Evolutionary conservation across 2,888 invertebrate genomes (phyloP).

Genomic region (Osedax frankpressi): DNA sequence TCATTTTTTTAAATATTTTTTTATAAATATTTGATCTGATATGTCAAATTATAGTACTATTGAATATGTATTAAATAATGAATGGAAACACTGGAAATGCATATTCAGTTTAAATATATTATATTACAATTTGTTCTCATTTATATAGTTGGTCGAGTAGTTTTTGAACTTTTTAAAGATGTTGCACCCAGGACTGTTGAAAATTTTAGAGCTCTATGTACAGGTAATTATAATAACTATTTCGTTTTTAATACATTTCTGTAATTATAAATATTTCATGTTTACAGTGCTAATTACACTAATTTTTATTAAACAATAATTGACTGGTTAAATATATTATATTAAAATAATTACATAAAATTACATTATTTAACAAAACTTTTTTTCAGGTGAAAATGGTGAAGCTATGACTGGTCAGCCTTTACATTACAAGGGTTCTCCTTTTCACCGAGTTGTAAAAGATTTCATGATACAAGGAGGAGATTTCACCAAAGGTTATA

Average conservation of each 20-base stretch:
- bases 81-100: too few species aligned
- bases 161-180: conserved; percentile 80
- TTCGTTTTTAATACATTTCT: neutral
- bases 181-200: conserved; percentile 79
- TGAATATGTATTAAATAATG: too few species aligned
- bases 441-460: conserved; percentile 78
- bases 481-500: conserved; percentile 62
- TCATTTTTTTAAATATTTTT: neutral
- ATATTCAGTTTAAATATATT: too few species aligned
- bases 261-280: neutral
- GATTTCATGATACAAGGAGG: conserved; percentile 71
- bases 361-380: neutral
- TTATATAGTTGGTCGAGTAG: conserved; percentile 52
- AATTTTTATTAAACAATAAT: neutral
- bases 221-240: conserved; percentile 46
- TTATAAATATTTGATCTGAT: neutral
- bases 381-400: conserved; percentile 64
- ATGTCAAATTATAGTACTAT: neutral
- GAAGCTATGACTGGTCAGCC: conserved; percentile 57
- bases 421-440: conserved; percentile 72
- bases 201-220: conserved; percentile 81
- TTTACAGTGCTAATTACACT: neutral
- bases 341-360: neutral
- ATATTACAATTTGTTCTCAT: too few species aligned
- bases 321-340: neutral